Evolutionary conservation across 2,888 invertebrate species (phyloP).

Genomic region (Drosophila conformis): DNA sequence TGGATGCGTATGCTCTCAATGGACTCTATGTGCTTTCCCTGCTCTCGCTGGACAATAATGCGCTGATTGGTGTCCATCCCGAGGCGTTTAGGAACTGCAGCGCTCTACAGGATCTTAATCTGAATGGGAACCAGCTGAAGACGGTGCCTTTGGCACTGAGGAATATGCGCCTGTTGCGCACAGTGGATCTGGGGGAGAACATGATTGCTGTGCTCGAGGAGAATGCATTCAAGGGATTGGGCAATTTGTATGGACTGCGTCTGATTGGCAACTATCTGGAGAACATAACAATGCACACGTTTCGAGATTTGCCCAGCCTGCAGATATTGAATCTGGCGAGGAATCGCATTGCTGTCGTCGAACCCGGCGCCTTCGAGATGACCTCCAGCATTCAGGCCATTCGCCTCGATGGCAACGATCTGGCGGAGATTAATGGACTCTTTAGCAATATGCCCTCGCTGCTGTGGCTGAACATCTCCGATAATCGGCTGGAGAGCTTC

Average conservation of each 20-base stretch:
- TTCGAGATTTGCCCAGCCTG: conserved; percentile 91
- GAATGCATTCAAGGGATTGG: conserved; percentile 93
- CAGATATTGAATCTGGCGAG: conserved; percentile 95
- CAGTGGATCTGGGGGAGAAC: conserved; percentile 96
- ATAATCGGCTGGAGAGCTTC: conserved; percentile 95
- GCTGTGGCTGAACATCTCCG: conserved; percentile 95
- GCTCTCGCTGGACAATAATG: conserved; percentile 94
- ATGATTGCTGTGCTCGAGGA: conserved; percentile 92
- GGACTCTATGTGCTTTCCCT: conserved; percentile 94
- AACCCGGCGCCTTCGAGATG: conserved; percentile 92
- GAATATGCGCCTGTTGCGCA: conserved; percentile 93
- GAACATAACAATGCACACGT: conserved; percentile 92
- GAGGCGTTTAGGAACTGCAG: conserved; percentile 96
- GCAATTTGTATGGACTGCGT: conserved; percentile 93
- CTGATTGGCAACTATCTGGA: conserved; percentile 95
- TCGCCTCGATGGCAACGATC: conserved; percentile 93
- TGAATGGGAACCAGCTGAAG: conserved; percentile 94
- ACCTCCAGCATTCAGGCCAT: conserved; percentile 93
- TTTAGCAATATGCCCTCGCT: conserved; percentile 93
- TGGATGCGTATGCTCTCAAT: conserved; percentile 94
- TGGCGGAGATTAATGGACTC: conserved; percentile 92
- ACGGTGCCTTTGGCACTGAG: conserved; percentile 92
- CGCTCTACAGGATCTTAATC: conserved; percentile 94
- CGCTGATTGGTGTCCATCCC: conserved; percentile 92
- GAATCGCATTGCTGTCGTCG: conserved; percentile 92